phyloP scores from a whole-genome alignment of 2,888 invertebrate species.

The Baccha elongata region DNA sequence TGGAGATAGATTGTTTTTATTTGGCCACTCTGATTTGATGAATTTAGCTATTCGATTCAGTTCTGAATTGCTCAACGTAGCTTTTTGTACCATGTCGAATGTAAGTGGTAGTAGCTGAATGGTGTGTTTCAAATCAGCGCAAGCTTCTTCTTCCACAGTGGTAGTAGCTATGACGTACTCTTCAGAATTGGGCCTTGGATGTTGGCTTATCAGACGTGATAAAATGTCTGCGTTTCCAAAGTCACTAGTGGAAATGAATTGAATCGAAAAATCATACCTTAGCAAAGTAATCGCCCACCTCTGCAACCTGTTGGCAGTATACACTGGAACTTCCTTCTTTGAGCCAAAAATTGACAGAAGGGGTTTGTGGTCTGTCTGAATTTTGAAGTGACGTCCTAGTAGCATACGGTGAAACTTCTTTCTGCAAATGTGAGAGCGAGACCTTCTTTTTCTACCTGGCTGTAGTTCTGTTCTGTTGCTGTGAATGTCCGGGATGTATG shows the following conservation, averaged over 20 bases:
- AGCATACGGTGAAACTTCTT: constrained; percentile 77
- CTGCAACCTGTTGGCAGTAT: constrained; percentile 73
- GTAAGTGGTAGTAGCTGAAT: background rate
- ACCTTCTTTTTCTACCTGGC: constrained; percentile 78
- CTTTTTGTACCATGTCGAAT: background rate
- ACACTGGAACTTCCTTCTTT: constrained; percentile 29
- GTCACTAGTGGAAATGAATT: constrained; percentile 50
- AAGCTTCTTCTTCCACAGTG: background rate
- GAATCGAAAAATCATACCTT: constrained; percentile 66
- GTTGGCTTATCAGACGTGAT: constrained; percentile 30
- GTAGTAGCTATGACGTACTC: constrained; percentile 3
- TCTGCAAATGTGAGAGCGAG: constrained; percentile 76
- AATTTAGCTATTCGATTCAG: background rate
- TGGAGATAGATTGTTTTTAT: constrained; percentile 10
- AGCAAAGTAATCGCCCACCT: constrained; percentile 69
- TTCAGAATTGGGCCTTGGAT: constrained; percentile 4
- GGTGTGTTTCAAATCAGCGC: background rate
- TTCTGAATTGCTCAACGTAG: background rate
- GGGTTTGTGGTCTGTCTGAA: constrained; percentile 75
- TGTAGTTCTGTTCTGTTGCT: constrained; percentile 77
- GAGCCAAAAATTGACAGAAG: constrained; percentile 77
- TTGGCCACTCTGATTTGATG: constrained; percentile 18
- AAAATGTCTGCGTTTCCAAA: constrained; percentile 49
- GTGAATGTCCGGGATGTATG: constrained; percentile 77
- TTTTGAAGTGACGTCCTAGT: constrained; percentile 77